These are phyloP conservation scores for Lates calcarifer DNA, from an alignment of 2,113 vertebrate genomes.

Conservation along the genomic window DNA sequence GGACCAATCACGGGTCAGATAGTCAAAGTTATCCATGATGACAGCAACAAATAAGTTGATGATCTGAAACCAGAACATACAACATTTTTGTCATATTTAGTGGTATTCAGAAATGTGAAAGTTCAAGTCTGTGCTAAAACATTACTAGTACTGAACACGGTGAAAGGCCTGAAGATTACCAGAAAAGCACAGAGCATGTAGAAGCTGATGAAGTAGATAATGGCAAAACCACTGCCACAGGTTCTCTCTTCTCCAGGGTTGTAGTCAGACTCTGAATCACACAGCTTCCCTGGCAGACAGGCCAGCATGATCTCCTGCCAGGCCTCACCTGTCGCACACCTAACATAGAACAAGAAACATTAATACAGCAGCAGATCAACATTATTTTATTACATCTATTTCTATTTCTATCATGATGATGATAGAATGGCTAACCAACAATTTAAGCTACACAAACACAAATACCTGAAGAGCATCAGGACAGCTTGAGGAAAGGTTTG, in stretches of 20 bases:
- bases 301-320: slow-evolving; percentile 99
- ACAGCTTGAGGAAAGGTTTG: slow-evolving; percentile 98
- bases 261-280: slow-evolving; percentile 94
- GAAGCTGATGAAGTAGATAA: slow-evolving; percentile 99
- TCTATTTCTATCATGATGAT: no score
- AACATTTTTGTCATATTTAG: not conserved
- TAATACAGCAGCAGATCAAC: not conserved
- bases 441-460: not conserved
- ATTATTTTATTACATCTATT: no score
- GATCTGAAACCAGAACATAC: slow-evolving; percentile 84
- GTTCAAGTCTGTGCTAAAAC: not conserved
- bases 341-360: slow-evolving; percentile 53
- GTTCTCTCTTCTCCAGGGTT: slow-evolving; percentile 93
- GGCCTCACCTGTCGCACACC: slow-evolving; percentile 97
- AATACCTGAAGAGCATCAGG: slow-evolving; percentile 95
- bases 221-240: slow-evolving; percentile 95
- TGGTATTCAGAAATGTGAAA: not conserved
- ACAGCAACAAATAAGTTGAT: slow-evolving; percentile 99
- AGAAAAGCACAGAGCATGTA: slow-evolving; percentile 99
- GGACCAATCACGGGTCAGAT: slow-evolving; percentile 98
- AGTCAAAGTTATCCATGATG: slow-evolving; percentile 99
- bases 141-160: not conserved
- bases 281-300: slow-evolving; percentile 94
- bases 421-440: not conserved
- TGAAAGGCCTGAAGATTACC: slow-evolving; percentile 80